Base-by-base conservation (phyloP, 2,797 vertebrate genomes). In the Taenioides sp. region DNA sequence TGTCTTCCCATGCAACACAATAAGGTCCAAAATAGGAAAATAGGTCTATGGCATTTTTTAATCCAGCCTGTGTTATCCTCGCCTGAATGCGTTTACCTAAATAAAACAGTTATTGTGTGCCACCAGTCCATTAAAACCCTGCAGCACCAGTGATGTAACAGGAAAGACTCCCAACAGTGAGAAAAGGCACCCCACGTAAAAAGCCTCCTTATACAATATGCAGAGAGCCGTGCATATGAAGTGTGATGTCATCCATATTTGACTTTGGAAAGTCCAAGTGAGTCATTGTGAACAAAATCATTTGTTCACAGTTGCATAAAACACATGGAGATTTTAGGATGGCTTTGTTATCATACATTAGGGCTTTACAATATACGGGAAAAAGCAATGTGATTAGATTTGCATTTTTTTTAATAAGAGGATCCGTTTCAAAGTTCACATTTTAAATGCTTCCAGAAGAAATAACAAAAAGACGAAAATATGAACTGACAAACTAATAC, bases 181-280 rank as follows among this genome's bases (percentile, higher is more conserved):
- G 55, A 73, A 80, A 80, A 77, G 54, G 70, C 65, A 68, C 81
- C 80, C 67, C 64, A 75, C 57, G 5, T 52, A 71, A 81, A 77
- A 70, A 76, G 50, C 74, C 66, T 75, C 17, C 65, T 78, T 66
- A 85, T 91, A 82, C 87, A 87, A 86, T 80, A 87, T 86, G 76
- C 69, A 86, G 28, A 67, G 70, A 75, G 67, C 73, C 22, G 28
- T 73, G 76, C 80, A 73, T 72, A 76, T 69, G 73, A 74, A 69
- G 34, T 47, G 70, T 50, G 65, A 50, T 80, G 80, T 81, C 71
- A 84, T 76, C 68, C 54, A 67, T 68, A 58, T 43, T 49, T 7
- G 73, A 17, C 60, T 66, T 59, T 5, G 49, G 22, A 66, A 66
- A 5, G 73, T 49, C 22, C 27, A 25, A 28, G 59, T 80, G 78